Base-by-base conservation (phyloP, 2,797 vertebrate genomes). In the Cuculus canorus region DNA sequence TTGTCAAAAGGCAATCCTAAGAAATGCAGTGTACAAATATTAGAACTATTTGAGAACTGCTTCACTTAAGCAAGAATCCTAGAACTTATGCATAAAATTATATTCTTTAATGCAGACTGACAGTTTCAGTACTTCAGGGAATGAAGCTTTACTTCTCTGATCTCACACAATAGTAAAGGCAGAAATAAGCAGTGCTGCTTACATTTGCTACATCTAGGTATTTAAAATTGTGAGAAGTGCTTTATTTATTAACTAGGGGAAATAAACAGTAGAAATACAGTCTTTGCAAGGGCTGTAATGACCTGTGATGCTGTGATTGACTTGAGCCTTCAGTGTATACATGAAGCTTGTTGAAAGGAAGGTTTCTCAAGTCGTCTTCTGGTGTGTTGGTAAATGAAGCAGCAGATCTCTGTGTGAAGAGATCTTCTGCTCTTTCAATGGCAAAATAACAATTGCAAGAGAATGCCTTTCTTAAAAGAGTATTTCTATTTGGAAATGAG, bases 81-180 rank as follows among this genome's bases (percentile, higher is more conserved):
- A 41, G 39, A 60, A 25, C 5, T 8, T 17, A 11, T 0, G 0
- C 7, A 2, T 41, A 16, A 75, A 71, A 57, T 33, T 9, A 10
- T 10, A 7, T 32, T 63, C 8, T 50, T 64, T 35, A 56, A n/a
- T 47, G 56, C 24, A 47, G 52, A 16, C n/a, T 60, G 33, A 35
- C 33, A 39, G 18, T 50, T 71, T 77, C 30, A 37, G 0, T 69
- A 9, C 32, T 69, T 65, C 0, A 47, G 53, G 23, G 16, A 10
- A 32, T 57, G 11, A 57, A 61, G 12, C 10, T 82, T 37, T 43
- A 33, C 7, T 76, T 78, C 10, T 45, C 15, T 48, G 30, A 9
- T 50, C 15, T 87, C 27, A 50, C 0, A 0, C 9, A 65, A n/a
- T n/a, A 35, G 35, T 43, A 21, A 18, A 35, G 65, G 30, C 15